Percentiles rank a stretch among this genome's conserved stretches.
Evolutionary conservation across 2,113 vertebrate species (phyloP).

Genomic region (Heterotilapia buettikoferi): DNA sequence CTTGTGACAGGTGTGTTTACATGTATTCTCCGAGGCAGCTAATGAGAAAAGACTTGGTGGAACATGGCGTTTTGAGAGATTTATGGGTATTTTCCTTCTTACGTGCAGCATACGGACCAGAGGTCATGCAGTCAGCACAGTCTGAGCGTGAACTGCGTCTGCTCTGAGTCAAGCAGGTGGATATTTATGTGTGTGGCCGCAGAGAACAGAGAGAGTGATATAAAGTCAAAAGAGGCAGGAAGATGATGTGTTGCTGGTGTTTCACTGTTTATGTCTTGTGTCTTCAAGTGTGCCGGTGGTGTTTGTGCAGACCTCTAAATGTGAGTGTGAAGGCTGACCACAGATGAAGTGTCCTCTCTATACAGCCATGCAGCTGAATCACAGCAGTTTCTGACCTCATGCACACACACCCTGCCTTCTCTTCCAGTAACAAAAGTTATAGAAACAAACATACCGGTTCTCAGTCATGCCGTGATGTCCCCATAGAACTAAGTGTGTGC

Average conservation of each 20-base stretch:
- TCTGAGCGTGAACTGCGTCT: background rate
- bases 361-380: background rate
- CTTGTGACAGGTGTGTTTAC: conserved; percentile 31
- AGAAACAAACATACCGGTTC: background rate
- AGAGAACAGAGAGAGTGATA: background rate
- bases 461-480: background rate
- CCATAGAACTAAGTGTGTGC: background rate
- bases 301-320: background rate
- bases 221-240: background rate
- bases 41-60: conserved; percentile 23
- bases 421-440: conserved; percentile 74
- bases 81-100: conserved; percentile 20
- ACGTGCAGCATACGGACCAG: background rate
- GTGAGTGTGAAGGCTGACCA: background rate
- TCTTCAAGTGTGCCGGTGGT: background rate
- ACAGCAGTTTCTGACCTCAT: conserved; percentile 46
- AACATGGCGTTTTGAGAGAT: conserved; percentile 27
- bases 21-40: background rate
- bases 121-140: background rate
- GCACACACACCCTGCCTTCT: conserved; percentile 43
- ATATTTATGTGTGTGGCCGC: background rate
- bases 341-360: conserved; percentile 18
- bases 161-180: background rate
- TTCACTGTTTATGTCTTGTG: background rate
- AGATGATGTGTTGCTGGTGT: background rate